Percentiles rank a stretch among this genome's conserved stretches.
Evolutionary conservation across 2,113 vertebrate genomes (phyloP).

Genomic region (Salvelinus namaycush): DNA sequence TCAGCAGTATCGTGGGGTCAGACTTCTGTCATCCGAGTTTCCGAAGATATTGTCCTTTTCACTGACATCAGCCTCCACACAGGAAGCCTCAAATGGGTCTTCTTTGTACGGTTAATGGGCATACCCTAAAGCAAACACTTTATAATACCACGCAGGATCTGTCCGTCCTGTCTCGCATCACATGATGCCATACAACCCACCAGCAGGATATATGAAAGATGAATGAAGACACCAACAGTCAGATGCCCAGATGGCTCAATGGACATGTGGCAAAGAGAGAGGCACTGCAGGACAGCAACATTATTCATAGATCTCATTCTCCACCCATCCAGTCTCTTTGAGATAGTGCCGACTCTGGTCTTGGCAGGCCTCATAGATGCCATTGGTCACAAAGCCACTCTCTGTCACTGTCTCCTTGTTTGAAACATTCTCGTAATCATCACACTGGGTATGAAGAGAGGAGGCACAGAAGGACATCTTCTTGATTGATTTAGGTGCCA

Average conservation of each 20-base stretch:
- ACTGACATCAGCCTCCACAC: constrained; percentile 61
- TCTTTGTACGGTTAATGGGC: not conserved
- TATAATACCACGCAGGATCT: constrained; percentile 12
- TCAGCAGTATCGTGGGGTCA: constrained; percentile 3
- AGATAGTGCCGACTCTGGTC: constrained; percentile 48
- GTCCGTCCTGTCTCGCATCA: constrained; percentile 27
- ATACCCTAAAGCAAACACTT: not conserved
- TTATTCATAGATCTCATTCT: constrained; percentile 95
- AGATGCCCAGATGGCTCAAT: not conserved
- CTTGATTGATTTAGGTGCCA: constrained; percentile 61
- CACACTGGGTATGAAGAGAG: constrained; percentile 50
- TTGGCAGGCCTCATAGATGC: constrained; percentile 86
- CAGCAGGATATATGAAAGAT: not conserved
- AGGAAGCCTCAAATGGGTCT: constrained; percentile 53
- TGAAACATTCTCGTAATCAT: constrained; percentile 75
- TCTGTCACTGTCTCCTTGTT: constrained; percentile 71
- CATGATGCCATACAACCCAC: constrained; percentile 1
- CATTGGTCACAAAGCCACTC: constrained; percentile 90
- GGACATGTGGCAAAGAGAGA: not conserved
- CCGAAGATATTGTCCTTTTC: constrained; percentile 50
- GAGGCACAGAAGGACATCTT: constrained; percentile 70
- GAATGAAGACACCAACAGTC: constrained; percentile 5
- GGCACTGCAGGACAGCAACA: constrained; percentile 26
- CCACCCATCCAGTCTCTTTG: constrained; percentile 85
- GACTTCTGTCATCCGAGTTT: constrained; percentile 57